Evolutionary conservation across 2,888 invertebrate genomes (phyloP), one percentile per base, ranked within the genome.

Genomic region (Rutpela maculata): DNA sequence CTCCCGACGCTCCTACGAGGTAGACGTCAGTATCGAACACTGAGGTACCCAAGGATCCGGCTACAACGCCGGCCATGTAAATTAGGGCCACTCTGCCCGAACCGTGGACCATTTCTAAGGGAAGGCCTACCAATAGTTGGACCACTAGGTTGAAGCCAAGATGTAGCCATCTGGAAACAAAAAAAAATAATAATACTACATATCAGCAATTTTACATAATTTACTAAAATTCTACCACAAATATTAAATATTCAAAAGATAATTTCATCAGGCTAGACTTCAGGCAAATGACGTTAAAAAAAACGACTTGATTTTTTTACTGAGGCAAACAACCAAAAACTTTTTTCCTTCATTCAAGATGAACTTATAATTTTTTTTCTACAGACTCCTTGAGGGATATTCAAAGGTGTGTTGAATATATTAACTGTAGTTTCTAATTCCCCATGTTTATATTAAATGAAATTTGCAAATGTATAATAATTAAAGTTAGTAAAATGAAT

Each of bases 81-180:
- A 99, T 96, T 71, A 95, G 93, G 6, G 94, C 96, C 84, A 98
- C 96, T 77, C 98, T 93, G 77, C 94, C 89, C 43, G 97, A 97
- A 35, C 98, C 98, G 90, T 99, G 99, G 63, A 98, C 97, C 97
- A 98, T 96, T 91, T 99, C 99, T 87, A 99, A 91, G 6, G 98
- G 98, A 82, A 98, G 91, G 60, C 98, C 98, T 84, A 98, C 97
- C 86, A 97, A 92, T 81, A 98, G 92, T 91, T 99, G 98, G 74
- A 98, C 97, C 84, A 97, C 93, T 86, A 98, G 93, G 91, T 99
- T 99, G 93, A 98, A 98, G 78, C 97, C 94, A 85, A 99, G 92
- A 90, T 99, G 98, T 84, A 98, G 93, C 97, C 98, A 97, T 87
- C 94, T 94, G 90, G 57, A 91, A 91, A 81, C 50, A 65, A 76